Percentiles rank a stretch among this genome's conserved stretches.
These are phyloP conservation scores for Copsychus sechellarum DNA, from an alignment of 2,113 vertebrate genomes.

Conservation along the genomic window DNA sequence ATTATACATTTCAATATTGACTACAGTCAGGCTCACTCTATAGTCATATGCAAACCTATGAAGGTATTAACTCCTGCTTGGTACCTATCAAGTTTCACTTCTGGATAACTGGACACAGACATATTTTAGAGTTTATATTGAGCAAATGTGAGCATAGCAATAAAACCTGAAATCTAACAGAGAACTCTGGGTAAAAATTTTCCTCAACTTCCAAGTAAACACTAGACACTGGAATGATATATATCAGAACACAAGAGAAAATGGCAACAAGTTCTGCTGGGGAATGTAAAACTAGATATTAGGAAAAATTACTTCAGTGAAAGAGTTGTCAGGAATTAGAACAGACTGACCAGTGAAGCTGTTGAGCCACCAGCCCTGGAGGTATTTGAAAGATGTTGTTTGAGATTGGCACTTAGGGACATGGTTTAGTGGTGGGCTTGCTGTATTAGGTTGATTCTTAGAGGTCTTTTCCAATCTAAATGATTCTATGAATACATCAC, in stretches of 20 bases:
- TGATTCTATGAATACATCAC: not conserved
- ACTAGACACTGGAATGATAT: not conserved
- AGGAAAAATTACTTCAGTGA: not conserved
- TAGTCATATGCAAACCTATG: fast-evolving
- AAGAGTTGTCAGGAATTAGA: not conserved
- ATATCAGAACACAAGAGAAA: not conserved
- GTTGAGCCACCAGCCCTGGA: not conserved
- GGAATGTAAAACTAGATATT: not conserved
- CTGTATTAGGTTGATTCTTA: not conserved
- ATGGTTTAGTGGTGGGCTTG: not conserved
- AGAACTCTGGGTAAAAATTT: not conserved
- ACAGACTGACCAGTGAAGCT: not conserved
- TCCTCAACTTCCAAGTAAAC: not conserved
- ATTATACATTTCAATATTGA: not conserved
- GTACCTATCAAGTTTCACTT: not conserved
- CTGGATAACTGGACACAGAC: not conserved
- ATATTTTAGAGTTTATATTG: not conserved
- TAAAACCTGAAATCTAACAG: not conserved
- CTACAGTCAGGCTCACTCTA: not conserved
- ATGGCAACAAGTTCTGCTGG: not conserved
- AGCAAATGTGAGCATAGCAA: not conserved
- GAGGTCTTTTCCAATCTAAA: not conserved
- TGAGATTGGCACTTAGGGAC: not conserved
- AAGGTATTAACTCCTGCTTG: not conserved
- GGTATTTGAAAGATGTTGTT: not conserved